Evolutionary conservation across 2,888 invertebrate species (phyloP).

Genomic region (Drosophila paranaensis): DNA sequence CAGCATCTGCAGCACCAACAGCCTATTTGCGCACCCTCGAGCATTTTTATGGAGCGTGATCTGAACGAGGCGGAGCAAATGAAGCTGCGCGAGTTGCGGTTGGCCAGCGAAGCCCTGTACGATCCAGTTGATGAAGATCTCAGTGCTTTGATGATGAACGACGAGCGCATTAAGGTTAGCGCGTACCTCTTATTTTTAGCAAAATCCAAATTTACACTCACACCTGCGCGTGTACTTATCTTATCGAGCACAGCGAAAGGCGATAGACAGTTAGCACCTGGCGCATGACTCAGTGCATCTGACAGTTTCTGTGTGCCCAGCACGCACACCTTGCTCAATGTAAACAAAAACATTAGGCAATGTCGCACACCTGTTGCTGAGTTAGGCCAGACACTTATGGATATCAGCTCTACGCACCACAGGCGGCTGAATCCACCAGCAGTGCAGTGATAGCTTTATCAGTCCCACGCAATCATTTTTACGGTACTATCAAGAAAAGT

Average conservation of each 20-base stretch:
- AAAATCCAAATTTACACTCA: constrained; percentile 30
- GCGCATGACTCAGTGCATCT: constrained; percentile 59
- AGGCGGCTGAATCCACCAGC: constrained; percentile 16
- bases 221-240: constrained; percentile 60
- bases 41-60: constrained; percentile 84
- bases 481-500: constrained; percentile 60
- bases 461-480: constrained; percentile 30
- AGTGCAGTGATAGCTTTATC: constrained; percentile 59
- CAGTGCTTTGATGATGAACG: constrained; percentile 88
- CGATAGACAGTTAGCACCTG: constrained; percentile 73
- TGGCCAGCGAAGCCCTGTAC: constrained; percentile 93
- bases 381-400: constrained; percentile 12
- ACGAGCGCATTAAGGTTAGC: constrained; percentile 87
- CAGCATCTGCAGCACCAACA: constrained; percentile 62
- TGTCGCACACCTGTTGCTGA: constrained; percentile 59
- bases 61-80: constrained; percentile 92
- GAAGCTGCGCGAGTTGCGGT: constrained; percentile 92
- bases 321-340: constrained; percentile 55
- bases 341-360: constrained; percentile 60
- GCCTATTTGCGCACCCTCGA: constrained; percentile 72
- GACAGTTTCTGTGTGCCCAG: constrained; percentile 67
- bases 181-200: constrained; percentile 9
- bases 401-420: constrained; percentile 16
- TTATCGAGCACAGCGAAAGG: constrained; percentile 53
- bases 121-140: constrained; percentile 94